Base-by-base conservation (phyloP, 1,140 invertebrate species). In the Acromyrmex heyeri region DNA sequence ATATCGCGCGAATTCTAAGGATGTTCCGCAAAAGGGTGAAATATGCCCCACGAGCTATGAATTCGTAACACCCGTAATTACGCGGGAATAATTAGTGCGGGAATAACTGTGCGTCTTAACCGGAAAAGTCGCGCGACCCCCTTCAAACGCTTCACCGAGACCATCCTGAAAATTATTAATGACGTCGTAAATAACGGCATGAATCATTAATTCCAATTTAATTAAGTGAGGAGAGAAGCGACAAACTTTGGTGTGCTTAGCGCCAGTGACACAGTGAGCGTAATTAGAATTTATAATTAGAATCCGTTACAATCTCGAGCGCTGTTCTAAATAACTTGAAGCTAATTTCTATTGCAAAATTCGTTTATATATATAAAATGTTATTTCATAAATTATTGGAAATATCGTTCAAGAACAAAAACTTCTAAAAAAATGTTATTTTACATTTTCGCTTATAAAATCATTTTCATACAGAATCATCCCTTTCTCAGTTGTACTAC, bases 51-150 rank as follows among this genome's bases (percentile, higher is more conserved):
- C 38, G 38, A 59, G 18, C 55, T 24, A 75, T 75, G 55, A 83
- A 83, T 73, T 83, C n/a, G 69, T 70, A 81, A 81, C 64, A 50
- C 48, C 64, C 30, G 38, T 61, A 73, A 83, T 83, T 83, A 83
- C 24, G 55, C 38, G 27, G 27, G 38, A 21, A 83, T 83, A 83
- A 83, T 83, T 73, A 82, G 67, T 82, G 38, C 55, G 55, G 55
- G 55, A 21, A 21, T 21, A 21, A 21, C 69, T 18, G 34, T 38
- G 27, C 30, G 27, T 24, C 50, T 50, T 27, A 2, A 24, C 34
- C 24, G 14, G n/a, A 59, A 82, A 73, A 82, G 55, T 73, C 38
- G 65, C 27, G 48, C 44, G 61, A 57, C 59, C 30, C 79, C 69
- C 67, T 30, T 72, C 34, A 53, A 69, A 67, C 14, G 30, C 50